phyloP scores from a whole-genome alignment of 1,140 invertebrate species.

The Lysiphlebus fabarum region DNA sequence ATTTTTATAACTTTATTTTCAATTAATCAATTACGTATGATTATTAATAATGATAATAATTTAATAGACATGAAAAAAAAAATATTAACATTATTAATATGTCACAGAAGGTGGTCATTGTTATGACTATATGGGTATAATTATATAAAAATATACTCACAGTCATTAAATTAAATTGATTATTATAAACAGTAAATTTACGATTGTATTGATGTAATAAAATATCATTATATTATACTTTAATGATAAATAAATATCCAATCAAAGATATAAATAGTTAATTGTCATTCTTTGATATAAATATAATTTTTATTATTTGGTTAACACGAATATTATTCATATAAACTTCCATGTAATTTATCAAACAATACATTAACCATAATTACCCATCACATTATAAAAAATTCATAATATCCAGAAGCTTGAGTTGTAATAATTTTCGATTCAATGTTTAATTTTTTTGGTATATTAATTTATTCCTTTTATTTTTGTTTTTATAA shows the following conservation, averaged over 20 bases:
- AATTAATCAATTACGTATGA: no score
- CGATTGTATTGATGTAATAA: conserved; percentile 35
- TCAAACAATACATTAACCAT: conserved; percentile 19
- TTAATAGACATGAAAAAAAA: no score
- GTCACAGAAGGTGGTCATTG: conserved; percentile 40
- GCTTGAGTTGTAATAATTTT: background rate
- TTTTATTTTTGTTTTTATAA: background rate
- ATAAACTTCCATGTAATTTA: conserved; percentile 14
- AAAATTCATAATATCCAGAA: conserved; percentile 14
- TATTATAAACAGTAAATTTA: conserved; percentile 38
- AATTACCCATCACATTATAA: conserved; percentile 20
- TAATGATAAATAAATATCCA: conserved; percentile 16
- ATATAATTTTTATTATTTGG: conserved; percentile 16
- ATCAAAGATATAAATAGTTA: conserved; percentile 3
- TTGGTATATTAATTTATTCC: no score
- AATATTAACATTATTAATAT: no score
- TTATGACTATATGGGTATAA: conserved; percentile 26
- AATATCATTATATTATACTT: conserved; percentile 20
- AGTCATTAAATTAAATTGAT: conserved; percentile 54
- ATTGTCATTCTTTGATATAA: background rate
- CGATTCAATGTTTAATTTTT: no score
- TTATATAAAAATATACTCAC: conserved; percentile 38
- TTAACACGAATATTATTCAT: background rate
- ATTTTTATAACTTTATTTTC: no score
- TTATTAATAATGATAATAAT: no score